phyloP scores from a whole-genome alignment of 1,140 invertebrate genomes.

The Ceratosolen fusciceps region DNA sequence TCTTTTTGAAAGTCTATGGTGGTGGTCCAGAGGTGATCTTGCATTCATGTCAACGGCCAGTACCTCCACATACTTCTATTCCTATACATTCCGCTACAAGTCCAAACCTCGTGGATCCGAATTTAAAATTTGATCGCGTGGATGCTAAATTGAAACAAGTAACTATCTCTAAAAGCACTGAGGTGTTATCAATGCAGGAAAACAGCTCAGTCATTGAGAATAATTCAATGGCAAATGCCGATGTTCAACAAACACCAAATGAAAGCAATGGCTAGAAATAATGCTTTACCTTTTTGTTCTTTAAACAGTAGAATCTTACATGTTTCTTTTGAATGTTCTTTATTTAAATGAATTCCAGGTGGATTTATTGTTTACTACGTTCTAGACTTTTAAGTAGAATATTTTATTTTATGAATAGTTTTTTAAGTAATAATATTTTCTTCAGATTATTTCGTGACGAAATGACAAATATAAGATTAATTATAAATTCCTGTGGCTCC shows the following conservation, averaged over 20 bases:
- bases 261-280: conserved; percentile 55
- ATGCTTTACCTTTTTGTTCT: conserved; percentile 15
- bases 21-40: conserved; percentile 86
- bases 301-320: conserved; percentile 13
- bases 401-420: not conserved
- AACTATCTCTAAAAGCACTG: conserved; percentile 62
- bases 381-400: conserved; percentile 46
- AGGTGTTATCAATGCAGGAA: conserved; percentile 65
- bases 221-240: conserved; percentile 56
- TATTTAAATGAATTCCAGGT: conserved; percentile 20
- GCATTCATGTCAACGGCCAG: conserved; percentile 66
- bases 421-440: conserved; percentile 30
- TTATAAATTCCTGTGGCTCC: not conserved
- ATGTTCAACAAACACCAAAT: conserved; percentile 61
- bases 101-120: conserved; percentile 63
- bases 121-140: conserved; percentile 57
- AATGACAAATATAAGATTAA: too few species aligned
- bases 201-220: conserved; percentile 55
- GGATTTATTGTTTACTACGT: conserved; percentile 41
- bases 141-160: conserved; percentile 62
- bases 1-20: conserved; percentile 86
- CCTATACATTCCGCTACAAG: conserved; percentile 69
- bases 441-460: not conserved
- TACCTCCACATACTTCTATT: conserved; percentile 62
- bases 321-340: conserved; percentile 1